phyloP scores from a whole-genome alignment of 2,113 vertebrate species.

The Illadopsis cleaveri region DNA sequence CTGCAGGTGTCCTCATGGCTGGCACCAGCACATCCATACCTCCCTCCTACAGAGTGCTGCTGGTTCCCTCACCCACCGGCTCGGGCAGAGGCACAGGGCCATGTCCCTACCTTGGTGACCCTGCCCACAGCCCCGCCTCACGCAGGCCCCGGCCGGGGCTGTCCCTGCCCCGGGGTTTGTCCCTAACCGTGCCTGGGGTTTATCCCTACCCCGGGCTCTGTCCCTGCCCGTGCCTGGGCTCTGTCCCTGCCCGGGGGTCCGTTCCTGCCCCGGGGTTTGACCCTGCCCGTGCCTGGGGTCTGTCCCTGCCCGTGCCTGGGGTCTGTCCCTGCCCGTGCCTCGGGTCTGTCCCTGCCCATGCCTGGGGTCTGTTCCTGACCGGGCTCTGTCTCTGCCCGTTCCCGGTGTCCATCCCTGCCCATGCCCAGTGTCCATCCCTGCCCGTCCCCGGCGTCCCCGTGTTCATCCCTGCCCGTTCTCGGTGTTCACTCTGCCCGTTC shows the following conservation, averaged over 20 bases:
- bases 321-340: neutral
- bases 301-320: too few relatives aligned
- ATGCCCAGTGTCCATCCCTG: neutral
- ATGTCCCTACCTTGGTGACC: neutral
- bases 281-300: too few relatives aligned
- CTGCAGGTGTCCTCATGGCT: accelerated
- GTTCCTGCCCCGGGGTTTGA: too few relatives aligned
- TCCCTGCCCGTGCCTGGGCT: too few relatives aligned
- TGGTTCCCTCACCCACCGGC: accelerated
- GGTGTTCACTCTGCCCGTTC: neutral
- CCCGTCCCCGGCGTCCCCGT: neutral
- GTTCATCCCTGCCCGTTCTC: neutral
- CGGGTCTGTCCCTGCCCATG: neutral
- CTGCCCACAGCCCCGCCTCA: neutral
- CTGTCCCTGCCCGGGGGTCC: too few relatives aligned
- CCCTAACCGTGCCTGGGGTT: accelerated
- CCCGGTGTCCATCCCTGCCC: neutral
- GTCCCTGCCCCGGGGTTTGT: too few relatives aligned
- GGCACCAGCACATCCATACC: accelerated
- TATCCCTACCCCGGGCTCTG: neutral
- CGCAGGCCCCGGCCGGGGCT: accelerated
- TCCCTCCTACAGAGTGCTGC: accelerated
- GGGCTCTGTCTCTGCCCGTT: neutral
- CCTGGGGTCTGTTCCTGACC: too few relatives aligned
- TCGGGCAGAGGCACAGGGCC: accelerated